Base-by-base conservation (phyloP, 2,888 invertebrate genomes). In the Oxyteleia sp. region DNA sequence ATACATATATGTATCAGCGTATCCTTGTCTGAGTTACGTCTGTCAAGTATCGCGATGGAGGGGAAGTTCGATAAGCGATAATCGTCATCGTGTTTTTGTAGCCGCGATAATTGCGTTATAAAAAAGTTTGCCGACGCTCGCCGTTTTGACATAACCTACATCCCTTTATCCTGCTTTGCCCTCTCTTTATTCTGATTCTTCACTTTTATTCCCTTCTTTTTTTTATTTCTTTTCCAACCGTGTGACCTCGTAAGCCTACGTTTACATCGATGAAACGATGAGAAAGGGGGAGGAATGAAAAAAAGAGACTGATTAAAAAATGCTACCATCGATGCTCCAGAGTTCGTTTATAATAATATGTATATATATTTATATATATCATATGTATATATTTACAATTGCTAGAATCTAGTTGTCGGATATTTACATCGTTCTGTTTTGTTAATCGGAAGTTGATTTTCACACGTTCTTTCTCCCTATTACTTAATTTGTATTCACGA, bases 371-470 rank as follows among this genome's bases (percentile, higher is more conserved):
- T 75, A 78, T 35, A 8, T 66, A 64, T 64, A 63, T 71, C n/a
- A 55, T 87, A 85, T 85, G 78, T 82, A 89, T 86, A 85, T 91
- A 91, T 91, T 82, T 90, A 91, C 91, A 90, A 86, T 82, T 53
- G 74, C 87, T 86, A 86, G 59, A 59, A 16, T 20, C 43, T 69
- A 59, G 38, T 82, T 82, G 79, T 84, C 85, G 85, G 86, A 87
- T 88, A 87, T 87, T 88, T 87, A 87, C 87, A 87, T 82, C 81
- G 69, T 68, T 38, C 43, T 86, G 72, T 68, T 26, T 10, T 26
- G 4, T 26, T 32, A 32, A 10, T 80, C 82, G 82, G 45, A 72
- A 82, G 69, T 81, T 61, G 43, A 76, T 76, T 76, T 80, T 78
- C 78, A 78, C 66, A 63, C 74, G 78, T 66, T 81, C 15, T 20